Conservation (phyloP, 2,797 vertebrate genomes). For the Pseudochirops corinnae region DNA sequence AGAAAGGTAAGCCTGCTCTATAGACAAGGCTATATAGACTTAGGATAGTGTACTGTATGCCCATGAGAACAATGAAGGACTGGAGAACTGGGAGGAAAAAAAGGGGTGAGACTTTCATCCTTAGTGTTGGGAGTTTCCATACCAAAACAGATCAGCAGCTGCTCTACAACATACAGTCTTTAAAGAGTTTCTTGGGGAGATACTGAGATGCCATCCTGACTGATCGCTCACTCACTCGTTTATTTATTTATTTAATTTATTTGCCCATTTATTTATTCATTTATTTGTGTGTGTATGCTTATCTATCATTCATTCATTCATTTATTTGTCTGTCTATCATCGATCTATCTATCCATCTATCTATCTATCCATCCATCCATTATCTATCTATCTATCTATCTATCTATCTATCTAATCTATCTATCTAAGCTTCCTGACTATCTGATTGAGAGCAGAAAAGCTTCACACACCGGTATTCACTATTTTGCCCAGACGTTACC, state of each 20-base stretch:
- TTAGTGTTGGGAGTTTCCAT: neutral
- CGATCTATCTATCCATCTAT: no score
- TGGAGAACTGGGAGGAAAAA: neutral
- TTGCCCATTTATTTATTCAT: neutral
- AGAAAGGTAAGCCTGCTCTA: conserved; percentile 90
- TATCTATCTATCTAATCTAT: no score
- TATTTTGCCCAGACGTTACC: neutral
- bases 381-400: no score
- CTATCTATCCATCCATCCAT: no score
- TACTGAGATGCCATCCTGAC: neutral
- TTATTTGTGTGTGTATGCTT: no score
- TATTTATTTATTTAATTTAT: neutral
- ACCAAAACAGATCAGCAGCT: neutral
- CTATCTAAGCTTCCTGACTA: neutral
- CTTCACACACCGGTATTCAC: neutral
- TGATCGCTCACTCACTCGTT: neutral
- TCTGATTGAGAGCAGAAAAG: neutral
- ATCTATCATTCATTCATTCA: no score
- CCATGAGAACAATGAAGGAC: fast-evolving
- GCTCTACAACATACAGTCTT: neutral
- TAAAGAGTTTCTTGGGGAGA: neutral
- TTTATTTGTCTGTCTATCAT: no score
- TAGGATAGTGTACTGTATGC: neutral
- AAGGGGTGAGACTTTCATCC: neutral
- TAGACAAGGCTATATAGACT: neutral